Percentiles rank a stretch among this genome's conserved stretches.
phyloP scores from a whole-genome alignment of 2,113 vertebrate species.

The Apaloderma vittatum region DNA sequence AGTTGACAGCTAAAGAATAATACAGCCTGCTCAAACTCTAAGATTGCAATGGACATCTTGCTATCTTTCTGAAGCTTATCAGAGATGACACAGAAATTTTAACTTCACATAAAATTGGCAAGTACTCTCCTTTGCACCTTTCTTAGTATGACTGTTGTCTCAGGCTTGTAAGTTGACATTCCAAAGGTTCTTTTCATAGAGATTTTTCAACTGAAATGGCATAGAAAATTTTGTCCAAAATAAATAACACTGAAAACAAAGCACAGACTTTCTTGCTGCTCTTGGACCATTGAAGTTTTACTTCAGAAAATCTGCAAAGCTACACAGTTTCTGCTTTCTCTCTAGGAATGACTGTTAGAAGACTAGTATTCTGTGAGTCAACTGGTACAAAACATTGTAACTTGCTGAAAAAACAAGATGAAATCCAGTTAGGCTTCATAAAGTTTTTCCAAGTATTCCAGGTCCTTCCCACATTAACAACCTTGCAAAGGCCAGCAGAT shows the following conservation, averaged over 20 bases:
- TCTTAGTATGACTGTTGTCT: accelerated
- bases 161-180: background rate
- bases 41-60: background rate
- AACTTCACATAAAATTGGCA: background rate
- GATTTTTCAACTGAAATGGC: background rate
- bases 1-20: background rate
- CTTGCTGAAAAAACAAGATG: background rate
- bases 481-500: background rate
- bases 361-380: background rate
- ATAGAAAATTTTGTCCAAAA: background rate
- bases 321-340: background rate
- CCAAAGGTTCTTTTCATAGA: background rate
- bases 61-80: background rate
- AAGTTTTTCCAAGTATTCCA: background rate
- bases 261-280: background rate
- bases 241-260: background rate
- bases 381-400: background rate
- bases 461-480: background rate
- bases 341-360: background rate
- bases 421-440: background rate
- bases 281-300: background rate
- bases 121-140: background rate
- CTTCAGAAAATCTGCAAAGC: background rate
- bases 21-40: background rate
- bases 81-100: accelerated